Percentiles rank a stretch among this genome's conserved stretches.
These are phyloP conservation scores for Cheilosia impressa DNA, from an alignment of 2,888 invertebrate genomes.

Conservation along the genomic window DNA sequence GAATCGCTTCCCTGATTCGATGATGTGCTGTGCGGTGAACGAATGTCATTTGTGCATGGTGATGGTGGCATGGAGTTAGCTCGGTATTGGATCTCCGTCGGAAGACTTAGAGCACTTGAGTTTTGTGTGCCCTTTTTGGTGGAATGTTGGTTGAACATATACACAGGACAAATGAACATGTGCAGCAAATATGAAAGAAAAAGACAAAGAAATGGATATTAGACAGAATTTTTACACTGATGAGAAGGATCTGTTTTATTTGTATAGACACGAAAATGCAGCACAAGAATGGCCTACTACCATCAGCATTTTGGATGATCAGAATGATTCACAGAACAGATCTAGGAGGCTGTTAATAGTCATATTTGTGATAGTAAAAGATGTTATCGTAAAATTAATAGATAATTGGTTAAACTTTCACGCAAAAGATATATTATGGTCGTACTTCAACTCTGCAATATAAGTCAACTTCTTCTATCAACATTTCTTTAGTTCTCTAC, in stretches of 20 bases:
- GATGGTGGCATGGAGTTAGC: slow-evolving; percentile 87
- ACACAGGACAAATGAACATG: slow-evolving; percentile 61
- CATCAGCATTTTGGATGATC: too few relatives aligned
- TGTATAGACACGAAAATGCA: too few relatives aligned
- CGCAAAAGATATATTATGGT: too few relatives aligned
- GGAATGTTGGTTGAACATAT: slow-evolving; percentile 5
- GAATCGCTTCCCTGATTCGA: slow-evolving; percentile 92
- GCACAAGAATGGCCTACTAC: too few relatives aligned
- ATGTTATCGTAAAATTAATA: too few relatives aligned
- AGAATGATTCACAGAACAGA: too few relatives aligned
- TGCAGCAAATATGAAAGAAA: slow-evolving; percentile 66
- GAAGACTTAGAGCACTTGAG: slow-evolving; percentile 81
- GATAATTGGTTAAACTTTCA: too few relatives aligned
- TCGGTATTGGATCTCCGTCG: slow-evolving; percentile 80
- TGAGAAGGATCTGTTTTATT: background rate
- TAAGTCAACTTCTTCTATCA: too few relatives aligned
- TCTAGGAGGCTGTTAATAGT: too few relatives aligned
- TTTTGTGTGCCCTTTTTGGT: slow-evolving; percentile 78
- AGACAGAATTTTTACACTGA: slow-evolving; percentile 37
- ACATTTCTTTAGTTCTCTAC: too few relatives aligned
- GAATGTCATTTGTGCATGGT: slow-evolving; percentile 86
- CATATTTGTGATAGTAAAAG: too few relatives aligned
- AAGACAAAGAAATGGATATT: slow-evolving; percentile 24
- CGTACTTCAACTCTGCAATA: too few relatives aligned
- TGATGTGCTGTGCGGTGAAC: slow-evolving; percentile 88